Conservation (phyloP, 2,113 vertebrate species). For the Equus przewalskii region DNA sequence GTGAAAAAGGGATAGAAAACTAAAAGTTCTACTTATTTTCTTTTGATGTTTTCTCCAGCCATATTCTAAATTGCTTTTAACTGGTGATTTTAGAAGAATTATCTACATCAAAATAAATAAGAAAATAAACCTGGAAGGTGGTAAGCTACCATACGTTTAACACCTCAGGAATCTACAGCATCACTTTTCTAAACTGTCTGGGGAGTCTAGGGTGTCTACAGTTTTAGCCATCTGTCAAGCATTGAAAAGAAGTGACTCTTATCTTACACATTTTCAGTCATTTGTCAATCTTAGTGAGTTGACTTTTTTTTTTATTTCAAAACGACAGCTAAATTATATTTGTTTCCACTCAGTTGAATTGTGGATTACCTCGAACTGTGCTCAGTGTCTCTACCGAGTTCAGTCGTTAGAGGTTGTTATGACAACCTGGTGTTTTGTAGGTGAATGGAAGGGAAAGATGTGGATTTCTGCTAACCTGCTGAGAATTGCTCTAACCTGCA, state of each 20-base stretch:
- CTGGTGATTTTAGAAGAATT: background rate
- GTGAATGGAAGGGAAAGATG: background rate
- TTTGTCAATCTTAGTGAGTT: background rate
- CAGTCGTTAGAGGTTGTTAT: background rate
- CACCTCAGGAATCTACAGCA: background rate
- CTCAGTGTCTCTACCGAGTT: background rate
- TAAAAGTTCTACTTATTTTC: background rate
- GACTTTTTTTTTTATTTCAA: background rate
- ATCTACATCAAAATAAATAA: background rate
- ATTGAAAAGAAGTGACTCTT: background rate
- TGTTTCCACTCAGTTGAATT: background rate
- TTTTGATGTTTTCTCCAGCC: background rate
- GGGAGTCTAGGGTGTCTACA: background rate
- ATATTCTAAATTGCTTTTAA: background rate
- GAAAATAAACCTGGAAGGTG: background rate
- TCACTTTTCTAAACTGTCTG: background rate
- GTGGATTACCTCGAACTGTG: background rate
- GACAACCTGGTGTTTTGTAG: background rate
- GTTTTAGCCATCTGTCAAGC: background rate
- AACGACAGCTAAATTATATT: background rate
- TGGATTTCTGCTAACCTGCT: background rate
- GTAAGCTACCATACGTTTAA: background rate
- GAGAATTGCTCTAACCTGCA: background rate
- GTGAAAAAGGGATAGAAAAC: background rate
- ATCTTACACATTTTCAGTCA: background rate